Conservation (phyloP, 1,140 invertebrate genomes). For the Aphaenogaster rudis region DNA sequence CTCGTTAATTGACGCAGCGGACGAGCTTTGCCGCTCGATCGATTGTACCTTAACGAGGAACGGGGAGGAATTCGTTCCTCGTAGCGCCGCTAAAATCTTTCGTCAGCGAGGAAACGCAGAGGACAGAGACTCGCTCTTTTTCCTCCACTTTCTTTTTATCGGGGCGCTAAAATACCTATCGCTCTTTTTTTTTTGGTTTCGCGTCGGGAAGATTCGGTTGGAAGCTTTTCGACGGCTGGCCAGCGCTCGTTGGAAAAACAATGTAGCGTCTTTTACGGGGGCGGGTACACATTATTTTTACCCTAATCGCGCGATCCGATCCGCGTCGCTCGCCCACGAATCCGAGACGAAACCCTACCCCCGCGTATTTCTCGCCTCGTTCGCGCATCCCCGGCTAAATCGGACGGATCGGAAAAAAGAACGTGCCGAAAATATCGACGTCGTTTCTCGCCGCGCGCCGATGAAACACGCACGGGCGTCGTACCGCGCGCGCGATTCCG, state of each 20-base stretch:
- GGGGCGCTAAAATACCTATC: not conserved
- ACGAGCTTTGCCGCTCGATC: constrained; percentile 37
- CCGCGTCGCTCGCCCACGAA: not conserved
- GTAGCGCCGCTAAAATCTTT: constrained; percentile 28
- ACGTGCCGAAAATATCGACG: constrained; percentile 37
- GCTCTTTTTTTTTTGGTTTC: not conserved
- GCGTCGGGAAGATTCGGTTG: not conserved
- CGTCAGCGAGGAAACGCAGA: constrained; percentile 14
- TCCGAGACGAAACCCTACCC: not conserved
- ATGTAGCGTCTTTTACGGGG: not conserved
- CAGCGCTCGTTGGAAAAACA: not conserved
- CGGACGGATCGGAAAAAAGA: constrained; percentile 1
- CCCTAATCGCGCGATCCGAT: not conserved
- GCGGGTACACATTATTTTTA: not conserved
- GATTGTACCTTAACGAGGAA: constrained; percentile 53
- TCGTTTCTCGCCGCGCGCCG: constrained; percentile 44
- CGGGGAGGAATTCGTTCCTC: not conserved
- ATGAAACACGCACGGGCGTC: constrained; percentile 42
- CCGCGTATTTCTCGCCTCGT: not conserved
- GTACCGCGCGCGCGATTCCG: constrained; percentile 58
- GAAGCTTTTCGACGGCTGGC: not conserved
- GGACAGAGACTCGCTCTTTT: not conserved
- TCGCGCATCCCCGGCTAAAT: not conserved
- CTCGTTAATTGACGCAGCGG: constrained; percentile 53
- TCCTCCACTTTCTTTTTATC: not conserved